Evolutionary conservation across 2,888 invertebrate species (phyloP).

Genomic region (Stegana nigrithorax): DNA sequence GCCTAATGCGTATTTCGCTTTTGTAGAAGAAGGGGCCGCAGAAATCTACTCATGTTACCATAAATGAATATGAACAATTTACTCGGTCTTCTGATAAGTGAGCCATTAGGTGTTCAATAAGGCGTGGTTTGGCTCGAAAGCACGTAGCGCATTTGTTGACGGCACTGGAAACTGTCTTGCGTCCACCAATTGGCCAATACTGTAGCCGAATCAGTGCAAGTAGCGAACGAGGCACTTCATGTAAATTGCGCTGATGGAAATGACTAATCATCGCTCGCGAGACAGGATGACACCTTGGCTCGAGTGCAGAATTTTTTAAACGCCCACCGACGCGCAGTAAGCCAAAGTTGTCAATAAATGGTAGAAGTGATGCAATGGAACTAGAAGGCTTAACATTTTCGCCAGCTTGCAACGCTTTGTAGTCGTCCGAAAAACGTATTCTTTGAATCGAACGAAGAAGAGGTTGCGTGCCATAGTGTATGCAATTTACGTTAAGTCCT

Average conservation of each 20-base stretch:
- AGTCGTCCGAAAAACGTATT: background rate
- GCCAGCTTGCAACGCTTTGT: background rate
- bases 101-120: background rate
- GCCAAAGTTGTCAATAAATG: slow-evolving; percentile 17
- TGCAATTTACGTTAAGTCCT: background rate
- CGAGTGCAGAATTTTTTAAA: background rate
- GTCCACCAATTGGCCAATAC: slow-evolving; percentile 36
- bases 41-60: background rate
- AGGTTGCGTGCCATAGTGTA: background rate
- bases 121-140: slow-evolving; percentile 3
- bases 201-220: slow-evolving; percentile 31
- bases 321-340: slow-evolving; percentile 23
- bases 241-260: slow-evolving; percentile 29
- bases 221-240: slow-evolving; percentile 31
- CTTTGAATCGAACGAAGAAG: background rate
- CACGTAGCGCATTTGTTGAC: slow-evolving; percentile 16
- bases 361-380: too few relatives aligned
- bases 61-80: background rate
- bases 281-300: slow-evolving; percentile 19
- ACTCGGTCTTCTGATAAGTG: background rate
- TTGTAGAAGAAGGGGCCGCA: background rate
- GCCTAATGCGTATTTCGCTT: background rate
- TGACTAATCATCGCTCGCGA: slow-evolving; percentile 20
- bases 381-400: background rate
- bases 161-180: slow-evolving; percentile 26